phyloP scores from a whole-genome alignment of 2,113 vertebrate species.

The Gobius niger region DNA sequence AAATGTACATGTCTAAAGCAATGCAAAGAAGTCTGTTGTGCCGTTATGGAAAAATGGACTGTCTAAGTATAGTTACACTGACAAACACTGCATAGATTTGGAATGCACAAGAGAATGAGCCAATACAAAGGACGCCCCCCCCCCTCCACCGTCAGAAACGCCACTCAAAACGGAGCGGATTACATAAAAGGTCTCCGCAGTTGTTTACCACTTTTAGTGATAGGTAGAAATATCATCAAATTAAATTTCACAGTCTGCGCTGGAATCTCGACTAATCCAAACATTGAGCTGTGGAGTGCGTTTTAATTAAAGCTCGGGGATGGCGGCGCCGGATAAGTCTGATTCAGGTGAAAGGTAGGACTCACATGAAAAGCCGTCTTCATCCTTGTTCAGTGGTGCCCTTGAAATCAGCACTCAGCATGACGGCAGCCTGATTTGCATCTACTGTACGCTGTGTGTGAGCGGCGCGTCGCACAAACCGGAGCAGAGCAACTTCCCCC shows the following conservation, averaged over 20 bases:
- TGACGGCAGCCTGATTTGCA: constrained; percentile 53
- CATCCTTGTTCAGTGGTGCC: constrained; percentile 44
- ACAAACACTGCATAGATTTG: constrained; percentile 6
- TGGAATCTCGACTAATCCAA: constrained; percentile 63
- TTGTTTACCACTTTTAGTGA: constrained; percentile 60
- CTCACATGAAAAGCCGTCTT: constrained; percentile 20
- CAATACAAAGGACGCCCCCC: constrained; percentile 35
- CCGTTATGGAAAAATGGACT: constrained; percentile 2
- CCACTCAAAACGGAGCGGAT: constrained; percentile 45
- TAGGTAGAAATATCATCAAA: constrained; percentile 57
- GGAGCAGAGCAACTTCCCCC: constrained; percentile 26
- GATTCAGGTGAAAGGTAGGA: constrained; percentile 59
- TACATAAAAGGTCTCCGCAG: constrained; percentile 41
- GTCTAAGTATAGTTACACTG: constrained; percentile 3
- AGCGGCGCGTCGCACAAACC: constrained; percentile 31
- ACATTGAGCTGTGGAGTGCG: constrained; percentile 52
- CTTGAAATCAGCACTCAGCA: constrained; percentile 50
- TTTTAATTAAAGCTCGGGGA: constrained; percentile 64
- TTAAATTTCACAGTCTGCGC: constrained; percentile 62
- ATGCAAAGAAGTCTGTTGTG: constrained; percentile 14
- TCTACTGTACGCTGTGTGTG: constrained; percentile 47
- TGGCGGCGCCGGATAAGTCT: constrained; percentile 30
- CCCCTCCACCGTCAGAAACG: constrained; percentile 30
- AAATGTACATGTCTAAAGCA: neutral
- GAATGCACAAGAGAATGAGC: constrained; percentile 16